phyloP scores from a whole-genome alignment of 30 jellyfish, hydroid and myxozoan genomes.

The Turritopsis rubra region DNA sequence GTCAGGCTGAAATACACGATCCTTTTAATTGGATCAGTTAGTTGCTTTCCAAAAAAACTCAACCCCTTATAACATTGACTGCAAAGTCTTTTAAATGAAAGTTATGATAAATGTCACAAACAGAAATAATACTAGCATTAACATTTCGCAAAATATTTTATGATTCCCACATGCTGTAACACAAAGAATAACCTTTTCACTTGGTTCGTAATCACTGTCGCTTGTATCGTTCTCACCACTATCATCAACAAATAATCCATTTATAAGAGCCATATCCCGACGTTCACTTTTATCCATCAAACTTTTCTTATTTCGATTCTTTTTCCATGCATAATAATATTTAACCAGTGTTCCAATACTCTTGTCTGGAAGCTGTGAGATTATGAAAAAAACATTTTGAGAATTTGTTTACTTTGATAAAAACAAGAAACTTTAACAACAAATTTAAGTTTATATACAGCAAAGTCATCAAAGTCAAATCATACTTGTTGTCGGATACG shows the following conservation, averaged over 20 bases:
- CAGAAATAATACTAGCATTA: too few species aligned
- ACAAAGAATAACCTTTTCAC: too few species aligned
- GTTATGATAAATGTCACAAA: too few species aligned
- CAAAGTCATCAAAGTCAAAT: not conserved
- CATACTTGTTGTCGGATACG: constrained; percentile 76
- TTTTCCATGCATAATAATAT: constrained; percentile 95
- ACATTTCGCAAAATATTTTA: too few species aligned
- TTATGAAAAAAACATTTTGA: not conserved
- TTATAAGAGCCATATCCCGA: constrained; percentile 21
- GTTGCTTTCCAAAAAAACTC: too few species aligned
- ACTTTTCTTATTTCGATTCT: constrained; percentile 88
- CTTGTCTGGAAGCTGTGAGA: constrained; percentile 83
- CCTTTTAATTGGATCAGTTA: too few species aligned
- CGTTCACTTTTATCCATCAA: constrained; percentile 70
- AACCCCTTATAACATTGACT: too few species aligned
- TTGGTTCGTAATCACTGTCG: constrained; percentile 97
- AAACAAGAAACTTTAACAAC: not conserved
- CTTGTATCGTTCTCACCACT: constrained; percentile 92
- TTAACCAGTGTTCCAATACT: constrained; percentile 87
- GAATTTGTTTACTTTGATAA: not conserved
- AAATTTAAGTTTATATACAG: not conserved
- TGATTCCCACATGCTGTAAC: too few species aligned
- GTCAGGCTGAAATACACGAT: too few species aligned
- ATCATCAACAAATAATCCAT: constrained; percentile 71
- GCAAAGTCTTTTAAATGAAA: too few species aligned